phyloP scores from a whole-genome alignment of 2,113 vertebrate species.

The Formicarius rufipectus region DNA sequence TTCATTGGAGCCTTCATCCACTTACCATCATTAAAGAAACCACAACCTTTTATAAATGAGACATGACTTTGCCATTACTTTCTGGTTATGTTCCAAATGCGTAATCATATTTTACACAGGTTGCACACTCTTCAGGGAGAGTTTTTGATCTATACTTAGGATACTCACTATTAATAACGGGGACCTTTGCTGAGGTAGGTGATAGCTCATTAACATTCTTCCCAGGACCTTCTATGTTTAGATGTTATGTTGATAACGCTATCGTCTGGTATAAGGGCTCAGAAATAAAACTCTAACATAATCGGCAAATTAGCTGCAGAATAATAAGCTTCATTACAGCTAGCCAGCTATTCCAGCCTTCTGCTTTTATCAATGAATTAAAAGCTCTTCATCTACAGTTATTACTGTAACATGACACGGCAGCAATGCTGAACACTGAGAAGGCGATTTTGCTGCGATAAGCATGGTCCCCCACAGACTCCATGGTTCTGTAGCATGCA shows the following conservation, averaged over 20 bases:
- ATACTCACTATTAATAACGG: conserved; percentile 18
- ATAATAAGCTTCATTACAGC: conserved; percentile 71
- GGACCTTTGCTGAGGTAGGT: conserved; percentile 23
- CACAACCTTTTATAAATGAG: neutral
- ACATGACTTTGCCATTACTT: conserved; percentile 14
- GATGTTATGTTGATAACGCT: conserved; percentile 35
- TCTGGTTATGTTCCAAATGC: conserved; percentile 46
- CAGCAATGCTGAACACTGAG: conserved; percentile 43
- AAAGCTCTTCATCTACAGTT: conserved; percentile 68
- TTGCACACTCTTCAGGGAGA: conserved; percentile 30
- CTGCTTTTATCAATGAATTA: conserved; percentile 72
- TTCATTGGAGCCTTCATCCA: neutral
- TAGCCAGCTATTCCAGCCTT: conserved; percentile 62
- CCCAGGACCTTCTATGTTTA: conserved; percentile 35
- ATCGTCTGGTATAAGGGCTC: conserved; percentile 56
- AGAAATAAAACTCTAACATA: conserved; percentile 63
- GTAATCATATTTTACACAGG: conserved; percentile 31
- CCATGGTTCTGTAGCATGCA: neutral
- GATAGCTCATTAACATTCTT: conserved; percentile 56
- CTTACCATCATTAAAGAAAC: neutral
- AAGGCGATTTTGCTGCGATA: conserved; percentile 28
- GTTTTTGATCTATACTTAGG: conserved; percentile 46
- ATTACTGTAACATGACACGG: conserved; percentile 63
- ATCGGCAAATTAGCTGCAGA: conserved; percentile 66
- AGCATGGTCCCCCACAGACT: conserved; percentile 44